These are phyloP conservation scores for Agrochola circellaris DNA, from an alignment of 2,888 invertebrate genomes.

Conservation along the genomic window DNA sequence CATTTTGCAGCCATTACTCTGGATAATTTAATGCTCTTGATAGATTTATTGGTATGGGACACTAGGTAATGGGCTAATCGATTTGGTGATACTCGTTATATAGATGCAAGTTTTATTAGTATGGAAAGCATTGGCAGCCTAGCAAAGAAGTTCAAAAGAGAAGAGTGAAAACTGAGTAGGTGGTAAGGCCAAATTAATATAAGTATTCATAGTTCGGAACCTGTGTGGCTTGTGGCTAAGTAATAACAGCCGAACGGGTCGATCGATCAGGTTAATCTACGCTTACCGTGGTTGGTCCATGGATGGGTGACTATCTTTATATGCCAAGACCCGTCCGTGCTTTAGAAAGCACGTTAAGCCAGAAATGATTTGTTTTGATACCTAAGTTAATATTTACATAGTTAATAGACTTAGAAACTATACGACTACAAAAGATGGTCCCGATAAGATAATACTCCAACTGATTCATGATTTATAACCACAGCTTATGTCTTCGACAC, in stretches of 20 bases:
- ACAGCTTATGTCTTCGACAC: slow-evolving; percentile 51
- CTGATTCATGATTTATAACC: slow-evolving; percentile 44
- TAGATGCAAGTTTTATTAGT: not conserved
- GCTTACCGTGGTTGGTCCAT: too few relatives aligned
- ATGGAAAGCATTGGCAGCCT: not conserved
- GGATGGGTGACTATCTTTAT: too few relatives aligned
- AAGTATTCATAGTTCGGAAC: not conserved
- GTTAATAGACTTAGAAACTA: too few relatives aligned
- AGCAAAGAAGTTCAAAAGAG: not conserved
- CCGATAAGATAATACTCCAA: slow-evolving; percentile 35
- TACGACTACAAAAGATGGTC: slow-evolving; percentile 19
- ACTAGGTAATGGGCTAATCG: slow-evolving; percentile 28
- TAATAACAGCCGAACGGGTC: too few relatives aligned
- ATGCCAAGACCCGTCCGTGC: too few relatives aligned
- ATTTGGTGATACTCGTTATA: not conserved
- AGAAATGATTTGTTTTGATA: not conserved
- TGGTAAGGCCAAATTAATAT: not conserved
- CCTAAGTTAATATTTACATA: not conserved
- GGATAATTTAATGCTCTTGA: slow-evolving; percentile 50
- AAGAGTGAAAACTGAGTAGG: not conserved
- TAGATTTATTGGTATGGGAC: slow-evolving; percentile 56
- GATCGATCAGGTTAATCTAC: too few relatives aligned
- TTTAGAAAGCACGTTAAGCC: too few relatives aligned
- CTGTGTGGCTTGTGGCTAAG: too few relatives aligned
- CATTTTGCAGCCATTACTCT: slow-evolving; percentile 55